Evolutionary conservation across 2,888 invertebrate species (phyloP).

Genomic region (Apamea epomidion): DNA sequence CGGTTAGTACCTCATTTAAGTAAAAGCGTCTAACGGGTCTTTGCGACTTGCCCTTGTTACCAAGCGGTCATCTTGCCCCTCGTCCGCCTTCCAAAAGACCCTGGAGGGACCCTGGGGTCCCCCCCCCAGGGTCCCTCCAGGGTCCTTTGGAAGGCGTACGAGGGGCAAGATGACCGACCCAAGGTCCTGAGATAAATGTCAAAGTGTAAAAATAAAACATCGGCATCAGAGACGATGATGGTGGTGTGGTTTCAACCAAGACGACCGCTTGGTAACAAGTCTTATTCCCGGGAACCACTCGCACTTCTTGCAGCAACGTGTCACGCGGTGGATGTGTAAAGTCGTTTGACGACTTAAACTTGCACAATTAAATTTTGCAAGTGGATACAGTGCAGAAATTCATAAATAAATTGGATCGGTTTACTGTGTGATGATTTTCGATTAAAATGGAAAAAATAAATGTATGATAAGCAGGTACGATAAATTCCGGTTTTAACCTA

Average conservation of each 20-base stretch:
- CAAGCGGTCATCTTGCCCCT: no score
- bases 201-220: not conserved
- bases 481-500: conserved; percentile 1
- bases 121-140: no score
- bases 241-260: not conserved
- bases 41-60: not conserved
- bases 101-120: no score
- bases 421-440: not conserved
- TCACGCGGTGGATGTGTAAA: not conserved
- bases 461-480: not conserved
- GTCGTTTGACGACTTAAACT: not conserved
- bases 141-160: no score
- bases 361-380: not conserved
- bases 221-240: not conserved
- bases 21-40: not conserved
- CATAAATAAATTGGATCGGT: not conserved
- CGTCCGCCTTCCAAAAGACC: not conserved
- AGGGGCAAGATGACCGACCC: no score
- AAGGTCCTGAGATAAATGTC: not conserved
- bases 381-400: not conserved
- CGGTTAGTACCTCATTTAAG: not conserved
- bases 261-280: not conserved
- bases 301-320: not conserved
- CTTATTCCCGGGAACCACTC: not conserved
- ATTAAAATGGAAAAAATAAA: not conserved